These are phyloP conservation scores for Coreius guichenoti DNA, from an alignment of 2,797 vertebrate genomes.

Conservation along the genomic window DNA sequence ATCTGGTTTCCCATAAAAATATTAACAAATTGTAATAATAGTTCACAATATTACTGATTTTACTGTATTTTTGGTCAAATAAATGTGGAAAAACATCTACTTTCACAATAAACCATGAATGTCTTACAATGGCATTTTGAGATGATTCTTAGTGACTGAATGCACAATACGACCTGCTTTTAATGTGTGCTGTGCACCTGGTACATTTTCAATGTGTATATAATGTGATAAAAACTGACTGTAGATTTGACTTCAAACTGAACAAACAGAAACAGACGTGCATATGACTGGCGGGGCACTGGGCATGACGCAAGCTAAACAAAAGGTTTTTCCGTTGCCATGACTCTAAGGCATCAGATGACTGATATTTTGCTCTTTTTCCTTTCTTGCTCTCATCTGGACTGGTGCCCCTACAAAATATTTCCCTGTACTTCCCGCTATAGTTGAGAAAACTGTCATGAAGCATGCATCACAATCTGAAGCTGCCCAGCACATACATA, in stretches of 20 bases:
- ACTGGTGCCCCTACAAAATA: neutral
- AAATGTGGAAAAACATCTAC: neutral
- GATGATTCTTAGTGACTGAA: neutral
- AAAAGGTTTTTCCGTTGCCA: conserved; percentile 50
- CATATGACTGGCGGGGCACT: neutral
- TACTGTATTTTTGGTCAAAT: neutral
- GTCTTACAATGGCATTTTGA: neutral
- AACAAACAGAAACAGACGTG: conserved; percentile 11
- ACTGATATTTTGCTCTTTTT: conserved; percentile 38
- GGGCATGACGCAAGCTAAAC: conserved; percentile 48
- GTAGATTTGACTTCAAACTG: neutral
- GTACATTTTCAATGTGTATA: neutral
- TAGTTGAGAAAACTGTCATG: conserved; percentile 19
- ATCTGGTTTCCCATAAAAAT: neutral
- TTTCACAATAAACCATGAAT: neutral
- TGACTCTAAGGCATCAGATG: conserved; percentile 50
- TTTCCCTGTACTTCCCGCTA: neutral
- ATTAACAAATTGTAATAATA: too few relatives aligned
- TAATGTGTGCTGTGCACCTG: neutral
- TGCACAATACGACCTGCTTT: neutral
- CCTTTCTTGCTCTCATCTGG: neutral
- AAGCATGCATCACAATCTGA: neutral
- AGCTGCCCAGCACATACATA: neutral
- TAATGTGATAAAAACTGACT: neutral
- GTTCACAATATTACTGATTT: neutral